Conservation (phyloP, 2,888 invertebrate species). For the Drosophila eohydei region DNA sequence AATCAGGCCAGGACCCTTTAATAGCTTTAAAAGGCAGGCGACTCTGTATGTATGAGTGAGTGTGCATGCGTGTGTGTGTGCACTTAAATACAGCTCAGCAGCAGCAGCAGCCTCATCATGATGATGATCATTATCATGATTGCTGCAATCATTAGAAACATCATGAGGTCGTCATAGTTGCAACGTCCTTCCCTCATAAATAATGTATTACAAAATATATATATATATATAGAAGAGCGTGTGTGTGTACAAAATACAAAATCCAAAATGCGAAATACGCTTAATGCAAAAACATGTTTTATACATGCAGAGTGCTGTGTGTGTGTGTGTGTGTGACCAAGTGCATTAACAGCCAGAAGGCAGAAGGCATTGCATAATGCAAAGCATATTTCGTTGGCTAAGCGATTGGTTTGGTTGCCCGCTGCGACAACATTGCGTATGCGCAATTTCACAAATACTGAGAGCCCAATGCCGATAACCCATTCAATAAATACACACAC, state of each 20-base stretch:
- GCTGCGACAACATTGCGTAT: constrained; percentile 38
- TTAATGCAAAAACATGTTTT: constrained; percentile 72
- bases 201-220: constrained; percentile 45
- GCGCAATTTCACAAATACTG: constrained; percentile 29
- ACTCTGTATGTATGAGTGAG: constrained; percentile 1
- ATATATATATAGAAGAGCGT: too few relatives aligned
- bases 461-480: constrained; percentile 33
- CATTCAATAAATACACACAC: constrained; percentile 19
- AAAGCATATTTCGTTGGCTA: constrained; percentile 41
- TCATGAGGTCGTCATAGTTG: constrained; percentile 50
- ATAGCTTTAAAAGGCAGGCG: constrained; percentile 32
- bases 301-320: constrained; percentile 50
- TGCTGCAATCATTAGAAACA: constrained; percentile 60
- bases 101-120: constrained; percentile 32
- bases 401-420: constrained; percentile 34
- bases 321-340: constrained; percentile 19
- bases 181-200: constrained; percentile 54
- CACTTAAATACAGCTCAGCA: constrained; percentile 44
- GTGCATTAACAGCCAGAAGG: constrained; percentile 32
- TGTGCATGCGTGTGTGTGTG: constrained; percentile 10
- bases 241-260: constrained; percentile 42
- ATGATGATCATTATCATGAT: constrained; percentile 52
- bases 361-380: constrained; percentile 38
- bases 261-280: constrained; percentile 55
- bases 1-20: constrained; percentile 26